Percentiles rank a stretch among this genome's conserved stretches.
Conservation (phyloP, 2,888 invertebrate genomes). For the Luperina testacea region DNA sequence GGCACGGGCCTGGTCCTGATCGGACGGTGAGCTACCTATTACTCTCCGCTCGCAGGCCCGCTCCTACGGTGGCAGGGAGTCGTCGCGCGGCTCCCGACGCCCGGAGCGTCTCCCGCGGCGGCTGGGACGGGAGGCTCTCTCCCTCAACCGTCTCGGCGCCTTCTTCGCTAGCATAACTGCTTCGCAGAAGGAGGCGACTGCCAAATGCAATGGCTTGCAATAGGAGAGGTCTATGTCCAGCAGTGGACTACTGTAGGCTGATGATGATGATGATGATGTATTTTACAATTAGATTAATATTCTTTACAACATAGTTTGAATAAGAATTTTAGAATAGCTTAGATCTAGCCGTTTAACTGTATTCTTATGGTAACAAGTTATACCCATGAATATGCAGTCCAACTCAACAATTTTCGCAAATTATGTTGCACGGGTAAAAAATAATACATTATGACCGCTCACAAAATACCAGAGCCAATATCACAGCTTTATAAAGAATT, state of each 20-base stretch:
- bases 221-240: neutral
- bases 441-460: conserved; percentile 28
- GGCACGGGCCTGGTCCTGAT: too few species aligned
- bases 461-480: conserved; percentile 39
- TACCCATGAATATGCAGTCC: conserved; percentile 5
- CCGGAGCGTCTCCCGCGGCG: too few species aligned
- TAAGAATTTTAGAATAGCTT: neutral
- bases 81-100: too few species aligned
- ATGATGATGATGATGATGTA: neutral
- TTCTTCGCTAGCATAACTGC: too few species aligned
- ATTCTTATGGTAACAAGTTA: neutral
- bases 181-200: too few species aligned
- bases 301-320: neutral
- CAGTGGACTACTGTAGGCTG: neutral
- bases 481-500: conserved; percentile 31
- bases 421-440: conserved; percentile 10
- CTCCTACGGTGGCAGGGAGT: too few species aligned
- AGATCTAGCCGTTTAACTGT: neutral
- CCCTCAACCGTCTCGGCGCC: too few species aligned
- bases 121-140: too few species aligned
- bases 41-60: too few species aligned
- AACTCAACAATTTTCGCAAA: conserved; percentile 17
- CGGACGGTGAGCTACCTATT: too few species aligned
- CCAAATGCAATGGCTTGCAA: neutral
- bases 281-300: neutral